Evolutionary conservation across 1,140 invertebrate species (phyloP), one percentile per base, ranked within the genome.

Genomic region (Schlechtendalia chinensis): DNA sequence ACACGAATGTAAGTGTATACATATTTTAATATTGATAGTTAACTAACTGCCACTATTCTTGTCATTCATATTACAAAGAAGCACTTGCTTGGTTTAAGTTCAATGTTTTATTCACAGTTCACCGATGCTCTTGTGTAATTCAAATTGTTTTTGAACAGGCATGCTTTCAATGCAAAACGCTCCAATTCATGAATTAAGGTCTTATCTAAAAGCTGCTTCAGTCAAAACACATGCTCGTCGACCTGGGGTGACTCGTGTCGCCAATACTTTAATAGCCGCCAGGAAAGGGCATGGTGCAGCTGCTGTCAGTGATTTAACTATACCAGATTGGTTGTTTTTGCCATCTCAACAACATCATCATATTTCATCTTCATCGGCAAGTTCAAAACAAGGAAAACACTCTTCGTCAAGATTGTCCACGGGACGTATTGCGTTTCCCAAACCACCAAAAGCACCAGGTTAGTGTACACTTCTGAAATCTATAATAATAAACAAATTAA

Each of bases 361-460:
- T 29, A 17, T 72, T 12, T 72, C 67, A 6, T 71, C 67, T 29
- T 72, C 67, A 6, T 71, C 67, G 19, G 50, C 45, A 50, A 14
- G 5, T 6, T 71, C 69, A 32, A 72, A 72, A 32, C 69, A 72
- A 4, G 47, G 47, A 6, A 72, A 72, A 54, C 69, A 72, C 27
- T 72, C 69, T 54, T 72, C 67, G 27, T 71, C 69, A 54, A 72
- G 27, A 72, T n/a, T 94, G 84, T 93, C 94, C 74, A 90, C 91
- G 85, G 93, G 91, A 81, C 89, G 91, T 83, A 90, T 94, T 72
- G 93, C 92, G 82, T 96, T 95, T 86, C 94, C 94, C 58, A 93
- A 93, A 86, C 94, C 94, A 79, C 93, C 94, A 14, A 94, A 94
- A 86, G 94, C 90, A 81, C 89, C 93, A 82, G 90, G 90, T 91